Conservation (phyloP, 2,888 invertebrate species). For the Himalopsyche anomala region DNA sequence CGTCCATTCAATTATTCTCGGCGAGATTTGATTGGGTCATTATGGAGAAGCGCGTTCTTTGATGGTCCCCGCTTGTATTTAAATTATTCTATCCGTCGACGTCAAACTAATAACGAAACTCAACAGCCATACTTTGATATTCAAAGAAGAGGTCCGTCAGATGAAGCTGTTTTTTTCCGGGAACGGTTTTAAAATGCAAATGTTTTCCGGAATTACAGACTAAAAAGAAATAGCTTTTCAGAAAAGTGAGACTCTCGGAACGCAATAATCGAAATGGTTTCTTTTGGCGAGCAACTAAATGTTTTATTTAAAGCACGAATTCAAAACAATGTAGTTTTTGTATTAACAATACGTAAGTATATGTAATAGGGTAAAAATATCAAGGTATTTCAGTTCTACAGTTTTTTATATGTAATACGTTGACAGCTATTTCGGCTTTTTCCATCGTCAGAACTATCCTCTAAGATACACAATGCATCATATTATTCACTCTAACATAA, state of each 20-base stretch:
- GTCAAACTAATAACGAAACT: constrained; percentile 26
- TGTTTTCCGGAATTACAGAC: constrained; percentile 10
- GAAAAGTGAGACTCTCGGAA: not conserved
- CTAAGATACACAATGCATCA: too few species aligned
- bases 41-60: not conserved
- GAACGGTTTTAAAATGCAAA: constrained; percentile 30
- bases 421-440: too few species aligned
- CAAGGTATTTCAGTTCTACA: too few species aligned
- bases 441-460: too few species aligned
- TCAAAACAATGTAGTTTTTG: not conserved
- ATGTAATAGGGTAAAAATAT: too few species aligned
- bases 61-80: constrained; percentile 1
- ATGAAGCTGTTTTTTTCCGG: constrained; percentile 10
- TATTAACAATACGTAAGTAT: not conserved
- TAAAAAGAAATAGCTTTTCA: not conserved
- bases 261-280: not conserved
- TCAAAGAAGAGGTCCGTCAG: not conserved
- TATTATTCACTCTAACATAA: too few species aligned
- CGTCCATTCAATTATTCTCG: constrained; percentile 11
- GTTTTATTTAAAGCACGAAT: not conserved
- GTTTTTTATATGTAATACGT: too few species aligned
- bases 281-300: not conserved
- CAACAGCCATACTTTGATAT: constrained; percentile 3
- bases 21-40: constrained; percentile 10
- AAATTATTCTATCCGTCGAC: constrained; percentile 11